Evolutionary conservation across 1,140 invertebrate genomes (phyloP).

Genomic region (Camponotus floridanus): DNA sequence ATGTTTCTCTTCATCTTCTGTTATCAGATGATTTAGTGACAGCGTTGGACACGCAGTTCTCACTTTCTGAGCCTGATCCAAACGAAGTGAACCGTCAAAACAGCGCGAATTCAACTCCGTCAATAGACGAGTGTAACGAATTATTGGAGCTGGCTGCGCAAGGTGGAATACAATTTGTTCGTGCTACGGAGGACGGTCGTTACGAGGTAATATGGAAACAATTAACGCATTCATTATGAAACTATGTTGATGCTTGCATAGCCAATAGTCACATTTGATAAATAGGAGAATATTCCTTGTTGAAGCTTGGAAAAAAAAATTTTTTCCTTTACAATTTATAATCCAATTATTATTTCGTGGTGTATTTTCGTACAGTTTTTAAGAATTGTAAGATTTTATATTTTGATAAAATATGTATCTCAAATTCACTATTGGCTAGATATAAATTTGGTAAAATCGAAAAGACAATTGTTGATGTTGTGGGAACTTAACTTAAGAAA

Average conservation of each 20-base stretch:
- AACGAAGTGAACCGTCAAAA: slow-evolving; percentile 63
- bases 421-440: background rate
- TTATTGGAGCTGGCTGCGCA: slow-evolving; percentile 84
- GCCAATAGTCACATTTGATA: background rate
- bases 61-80: slow-evolving; percentile 41
- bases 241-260: background rate
- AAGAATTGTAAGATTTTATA: background rate
- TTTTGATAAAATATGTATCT: background rate
- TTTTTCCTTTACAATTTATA: background rate
- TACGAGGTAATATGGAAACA: slow-evolving; percentile 84
- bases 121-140: slow-evolving; percentile 82
- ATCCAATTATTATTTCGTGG: background rate
- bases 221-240: slow-evolving; percentile 69
- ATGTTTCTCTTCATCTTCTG: slow-evolving; percentile 36
- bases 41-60: slow-evolving; percentile 71
- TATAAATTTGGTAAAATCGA: background rate
- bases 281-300: background rate
- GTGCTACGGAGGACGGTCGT: slow-evolving; percentile 84
- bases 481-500: background rate
- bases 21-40: slow-evolving; percentile 66
- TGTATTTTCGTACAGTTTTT: background rate
- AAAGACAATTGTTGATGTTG: background rate
- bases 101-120: slow-evolving; percentile 53
- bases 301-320: background rate
- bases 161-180: slow-evolving; percentile 85